Evolutionary conservation across 2,888 invertebrate genomes (phyloP).

Genomic region (Cetonia aurata): DNA sequence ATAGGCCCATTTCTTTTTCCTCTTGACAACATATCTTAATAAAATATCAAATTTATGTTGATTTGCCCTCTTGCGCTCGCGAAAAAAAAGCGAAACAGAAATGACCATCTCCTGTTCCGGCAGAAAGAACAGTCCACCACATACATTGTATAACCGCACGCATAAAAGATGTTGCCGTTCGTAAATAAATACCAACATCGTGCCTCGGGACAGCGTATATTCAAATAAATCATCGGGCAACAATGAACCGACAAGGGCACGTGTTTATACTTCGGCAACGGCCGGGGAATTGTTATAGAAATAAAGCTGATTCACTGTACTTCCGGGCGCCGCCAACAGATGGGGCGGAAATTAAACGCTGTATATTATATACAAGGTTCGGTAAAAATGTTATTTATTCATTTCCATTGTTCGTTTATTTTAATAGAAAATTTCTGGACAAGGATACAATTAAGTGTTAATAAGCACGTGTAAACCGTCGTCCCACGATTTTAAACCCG

Average conservation of each 20-base stretch:
- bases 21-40: constrained; percentile 20
- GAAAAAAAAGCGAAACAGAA: constrained; percentile 19
- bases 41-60: constrained; percentile 24
- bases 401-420: too few species aligned
- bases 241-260: constrained; percentile 35
- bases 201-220: constrained; percentile 24
- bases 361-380: background rate
- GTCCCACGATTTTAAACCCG: too few species aligned
- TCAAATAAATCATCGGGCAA: constrained; percentile 43
- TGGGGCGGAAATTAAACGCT: background rate
- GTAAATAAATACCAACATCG: constrained; percentile 34
- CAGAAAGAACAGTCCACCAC: constrained; percentile 2
- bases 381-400: too few species aligned
- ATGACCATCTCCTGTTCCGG: constrained; percentile 36
- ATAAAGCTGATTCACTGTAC: constrained; percentile 37
- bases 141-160: background rate
- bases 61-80: background rate
- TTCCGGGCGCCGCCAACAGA: constrained; percentile 19
- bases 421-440: too few species aligned
- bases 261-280: constrained; percentile 43
- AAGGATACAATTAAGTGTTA: too few species aligned
- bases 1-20: background rate
- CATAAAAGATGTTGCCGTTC: constrained; percentile 34
- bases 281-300: constrained; percentile 40
- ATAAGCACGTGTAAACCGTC: too few species aligned